Evolutionary conservation across 2,797 vertebrate species (phyloP).

Genomic region (Harpagifer antarcticus): DNA sequence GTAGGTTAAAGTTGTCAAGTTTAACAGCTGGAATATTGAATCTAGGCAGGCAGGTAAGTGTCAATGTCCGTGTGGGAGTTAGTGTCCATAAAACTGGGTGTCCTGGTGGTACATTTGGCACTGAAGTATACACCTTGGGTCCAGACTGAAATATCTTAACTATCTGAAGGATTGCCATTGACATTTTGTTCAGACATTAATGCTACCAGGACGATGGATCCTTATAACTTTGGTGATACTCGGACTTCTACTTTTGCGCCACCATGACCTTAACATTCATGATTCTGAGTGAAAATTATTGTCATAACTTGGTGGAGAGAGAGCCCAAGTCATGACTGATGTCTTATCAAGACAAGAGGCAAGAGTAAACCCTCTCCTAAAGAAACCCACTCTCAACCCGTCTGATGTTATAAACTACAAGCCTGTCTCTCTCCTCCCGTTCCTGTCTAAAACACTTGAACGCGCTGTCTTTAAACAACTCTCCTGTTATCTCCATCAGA

Average conservation of each 20-base stretch:
- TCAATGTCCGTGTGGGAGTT: background rate
- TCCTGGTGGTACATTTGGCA: background rate
- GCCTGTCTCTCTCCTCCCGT: too few species aligned
- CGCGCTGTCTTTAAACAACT: too few species aligned
- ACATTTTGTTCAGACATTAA: background rate
- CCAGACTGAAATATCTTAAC: background rate
- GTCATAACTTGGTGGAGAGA: background rate
- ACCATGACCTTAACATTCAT: too few species aligned
- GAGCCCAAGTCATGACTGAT: background rate
- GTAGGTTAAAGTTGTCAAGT: conserved; percentile 37
- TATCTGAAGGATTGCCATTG: background rate
- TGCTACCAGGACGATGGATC: background rate
- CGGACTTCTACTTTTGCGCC: too few species aligned
- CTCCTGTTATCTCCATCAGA: too few species aligned
- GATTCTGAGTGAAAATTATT: too few species aligned
- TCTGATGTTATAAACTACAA: too few species aligned
- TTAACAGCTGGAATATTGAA: conserved; percentile 35
- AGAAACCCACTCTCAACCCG: too few species aligned
- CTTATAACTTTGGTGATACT: too few species aligned
- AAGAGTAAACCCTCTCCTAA: too few species aligned
- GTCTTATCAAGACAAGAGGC: too few species aligned
- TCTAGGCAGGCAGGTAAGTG: conserved; percentile 31
- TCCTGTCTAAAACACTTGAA: too few species aligned
- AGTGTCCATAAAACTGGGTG: conserved; percentile 1
- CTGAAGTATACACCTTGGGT: background rate